A percentile compares a stretch with the other conserved stretches of the same genome.
Evolutionary conservation across 2,888 invertebrate species (phyloP).

Genomic region (Beris chalybata): DNA sequence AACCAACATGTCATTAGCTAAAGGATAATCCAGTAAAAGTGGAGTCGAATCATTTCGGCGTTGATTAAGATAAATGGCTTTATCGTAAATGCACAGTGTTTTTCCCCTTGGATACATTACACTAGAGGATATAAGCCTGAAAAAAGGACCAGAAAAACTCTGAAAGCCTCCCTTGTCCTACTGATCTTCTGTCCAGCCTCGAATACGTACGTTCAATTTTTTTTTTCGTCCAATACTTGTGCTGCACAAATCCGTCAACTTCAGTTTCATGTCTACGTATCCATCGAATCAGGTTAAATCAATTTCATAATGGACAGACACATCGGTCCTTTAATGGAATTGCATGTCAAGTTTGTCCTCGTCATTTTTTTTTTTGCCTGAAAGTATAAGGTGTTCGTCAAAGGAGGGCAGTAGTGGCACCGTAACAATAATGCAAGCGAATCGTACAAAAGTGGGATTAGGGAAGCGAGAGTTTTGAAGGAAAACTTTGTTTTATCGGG

Average conservation of each 20-base stretch:
- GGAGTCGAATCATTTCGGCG: slow-evolving; percentile 29
- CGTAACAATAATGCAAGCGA: slow-evolving; percentile 8
- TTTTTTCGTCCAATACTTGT: no score
- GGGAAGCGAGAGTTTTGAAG: slow-evolving; percentile 13
- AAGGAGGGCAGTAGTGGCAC: slow-evolving; percentile 7
- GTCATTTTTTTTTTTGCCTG: background rate
- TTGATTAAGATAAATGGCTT: slow-evolving; percentile 29
- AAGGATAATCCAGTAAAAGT: slow-evolving; percentile 30
- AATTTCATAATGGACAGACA: slow-evolving; percentile 22
- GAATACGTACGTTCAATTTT: no score
- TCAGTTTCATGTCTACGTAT: slow-evolving; percentile 4
- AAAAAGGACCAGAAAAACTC: no score
- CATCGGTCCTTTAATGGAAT: slow-evolving; percentile 20
- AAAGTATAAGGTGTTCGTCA: background rate
- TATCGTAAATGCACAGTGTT: background rate
- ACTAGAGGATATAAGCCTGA: no score
- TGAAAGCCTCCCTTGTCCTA: no score
- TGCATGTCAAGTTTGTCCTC: slow-evolving; percentile 16
- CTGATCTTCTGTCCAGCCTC: no score
- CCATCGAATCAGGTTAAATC: slow-evolving; percentile 24
- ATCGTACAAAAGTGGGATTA: background rate
- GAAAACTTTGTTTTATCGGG: background rate
- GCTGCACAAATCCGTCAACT: slow-evolving; percentile 16
- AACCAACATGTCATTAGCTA: slow-evolving; percentile 31
- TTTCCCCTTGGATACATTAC: no score